These are phyloP conservation scores for Idaea dimidiata DNA, from an alignment of 2,888 invertebrate species.

Conservation along the genomic window DNA sequence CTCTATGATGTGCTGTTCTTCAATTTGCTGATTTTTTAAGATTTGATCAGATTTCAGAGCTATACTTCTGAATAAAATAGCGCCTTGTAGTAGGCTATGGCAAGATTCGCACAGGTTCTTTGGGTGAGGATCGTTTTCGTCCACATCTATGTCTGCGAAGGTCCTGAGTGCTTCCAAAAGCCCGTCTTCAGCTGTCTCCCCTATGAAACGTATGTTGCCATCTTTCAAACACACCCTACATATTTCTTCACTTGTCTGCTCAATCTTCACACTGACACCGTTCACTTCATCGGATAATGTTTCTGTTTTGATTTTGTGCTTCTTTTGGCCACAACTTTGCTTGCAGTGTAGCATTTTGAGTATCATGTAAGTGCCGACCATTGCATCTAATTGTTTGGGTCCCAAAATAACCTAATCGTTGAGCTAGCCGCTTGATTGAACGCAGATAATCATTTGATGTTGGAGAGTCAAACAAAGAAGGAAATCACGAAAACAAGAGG, in stretches of 20 bases:
- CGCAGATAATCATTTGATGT: not conserved
- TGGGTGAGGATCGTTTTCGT: constrained; percentile 50
- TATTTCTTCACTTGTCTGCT: constrained; percentile 25
- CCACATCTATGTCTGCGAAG: constrained; percentile 53
- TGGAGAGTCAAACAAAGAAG: not conserved
- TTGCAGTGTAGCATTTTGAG: constrained; percentile 55
- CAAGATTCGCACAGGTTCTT: constrained; percentile 62
- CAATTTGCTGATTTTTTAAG: constrained; percentile 35
- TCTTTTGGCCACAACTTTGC: constrained; percentile 19
- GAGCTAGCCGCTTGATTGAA: not conserved
- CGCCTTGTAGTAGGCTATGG: constrained; percentile 53
- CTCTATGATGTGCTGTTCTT: not conserved
- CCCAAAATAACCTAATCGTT: not conserved
- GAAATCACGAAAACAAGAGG: too few species aligned
- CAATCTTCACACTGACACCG: constrained; percentile 23
- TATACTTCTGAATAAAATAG: constrained; percentile 61
- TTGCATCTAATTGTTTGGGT: constrained; percentile 19
- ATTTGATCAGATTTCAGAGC: constrained; percentile 55
- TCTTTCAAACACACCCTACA: constrained; percentile 66
- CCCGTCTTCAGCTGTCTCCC: constrained; percentile 35
- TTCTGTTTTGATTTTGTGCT: constrained; percentile 9
- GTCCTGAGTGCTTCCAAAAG: constrained; percentile 44
- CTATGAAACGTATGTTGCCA: constrained; percentile 59
- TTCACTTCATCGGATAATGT: constrained; percentile 7
- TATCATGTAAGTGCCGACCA: constrained; percentile 50